A percentile compares a stretch with the other conserved stretches of the same genome.
phyloP scores from a whole-genome alignment of 2,888 invertebrate species.

The Andrena praecox region DNA sequence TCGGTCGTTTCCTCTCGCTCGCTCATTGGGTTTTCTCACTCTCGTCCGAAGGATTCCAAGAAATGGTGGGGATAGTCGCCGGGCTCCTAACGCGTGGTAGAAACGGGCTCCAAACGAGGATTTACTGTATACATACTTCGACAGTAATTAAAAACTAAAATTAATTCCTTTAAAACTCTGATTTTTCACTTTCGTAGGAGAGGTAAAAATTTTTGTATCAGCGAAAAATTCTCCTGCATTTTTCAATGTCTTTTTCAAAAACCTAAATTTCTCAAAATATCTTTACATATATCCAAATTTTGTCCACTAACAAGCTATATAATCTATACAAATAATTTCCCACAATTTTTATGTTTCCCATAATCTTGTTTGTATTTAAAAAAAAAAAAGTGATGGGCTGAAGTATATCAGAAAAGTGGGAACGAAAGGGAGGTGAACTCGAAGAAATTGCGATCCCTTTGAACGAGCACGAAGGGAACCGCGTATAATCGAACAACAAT shows the following conservation, averaged over 20 bases:
- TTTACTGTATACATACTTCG: no score
- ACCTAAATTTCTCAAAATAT: neutral
- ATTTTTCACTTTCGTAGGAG: no score
- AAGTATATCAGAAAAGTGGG: neutral
- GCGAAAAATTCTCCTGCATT: no score
- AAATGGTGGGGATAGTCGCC: no score
- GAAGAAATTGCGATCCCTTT: conserved; percentile 74
- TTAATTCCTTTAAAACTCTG: neutral
- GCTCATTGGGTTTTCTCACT: no score
- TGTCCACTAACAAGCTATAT: neutral
- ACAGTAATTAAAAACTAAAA: neutral
- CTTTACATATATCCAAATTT: neutral
- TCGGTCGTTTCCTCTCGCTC: no score
- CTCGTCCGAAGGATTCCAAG: no score
- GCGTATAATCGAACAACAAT: conserved; percentile 76
- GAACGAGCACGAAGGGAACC: conserved; percentile 70
- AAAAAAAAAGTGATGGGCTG: no score
- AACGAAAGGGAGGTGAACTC: conserved; percentile 54
- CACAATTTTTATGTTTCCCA: neutral
- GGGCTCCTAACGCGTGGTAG: no score
- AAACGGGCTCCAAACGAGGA: no score
- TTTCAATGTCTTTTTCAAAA: no score
- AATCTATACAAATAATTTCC: neutral
- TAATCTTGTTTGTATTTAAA: neutral
- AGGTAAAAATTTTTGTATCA: no score